Percentiles rank a stretch among this genome's conserved stretches.
Evolutionary conservation across 2,797 vertebrate species (phyloP).

Genomic region (Chromobotia macracanthus): DNA sequence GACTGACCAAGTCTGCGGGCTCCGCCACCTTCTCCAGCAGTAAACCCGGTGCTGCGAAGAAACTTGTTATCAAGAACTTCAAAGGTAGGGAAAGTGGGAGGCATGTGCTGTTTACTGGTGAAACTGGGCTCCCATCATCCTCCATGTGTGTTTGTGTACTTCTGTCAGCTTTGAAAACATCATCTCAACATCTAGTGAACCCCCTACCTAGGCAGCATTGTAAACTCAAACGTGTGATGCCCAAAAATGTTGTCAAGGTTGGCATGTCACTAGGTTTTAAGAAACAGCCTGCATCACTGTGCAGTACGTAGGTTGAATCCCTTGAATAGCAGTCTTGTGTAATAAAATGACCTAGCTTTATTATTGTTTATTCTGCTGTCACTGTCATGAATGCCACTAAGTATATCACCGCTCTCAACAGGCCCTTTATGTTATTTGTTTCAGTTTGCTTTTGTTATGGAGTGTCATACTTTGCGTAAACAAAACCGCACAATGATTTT

Average conservation of each 20-base stretch:
- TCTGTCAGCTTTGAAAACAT: neutral
- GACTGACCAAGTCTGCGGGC: conserved; percentile 90
- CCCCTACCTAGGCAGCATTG: neutral
- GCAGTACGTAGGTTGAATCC: neutral
- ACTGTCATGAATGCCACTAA: too few relatives aligned
- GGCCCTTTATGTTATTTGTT: too few relatives aligned
- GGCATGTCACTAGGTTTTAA: neutral
- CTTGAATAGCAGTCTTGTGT: neutral
- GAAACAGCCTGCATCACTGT: neutral
- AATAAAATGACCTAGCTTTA: neutral
- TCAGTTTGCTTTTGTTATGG: too few relatives aligned
- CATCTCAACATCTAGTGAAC: neutral
- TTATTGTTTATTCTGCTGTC: neutral
- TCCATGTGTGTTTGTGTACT: neutral
- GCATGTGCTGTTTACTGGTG: neutral
- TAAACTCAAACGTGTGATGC: neutral
- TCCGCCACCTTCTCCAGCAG: conserved; percentile 91
- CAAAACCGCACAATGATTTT: too few relatives aligned
- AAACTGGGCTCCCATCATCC: neutral
- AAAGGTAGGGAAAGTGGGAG: conserved; percentile 83
- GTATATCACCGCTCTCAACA: too few relatives aligned
- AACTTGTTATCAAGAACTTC: conserved; percentile 99
- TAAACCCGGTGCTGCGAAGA: conserved; percentile 98
- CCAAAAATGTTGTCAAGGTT: neutral
- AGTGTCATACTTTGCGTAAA: too few relatives aligned